Percentiles rank a stretch among this genome's conserved stretches.
These are phyloP conservation scores for Antennarius maculatus DNA, from an alignment of 2,797 vertebrate species.

Conservation along the genomic window DNA sequence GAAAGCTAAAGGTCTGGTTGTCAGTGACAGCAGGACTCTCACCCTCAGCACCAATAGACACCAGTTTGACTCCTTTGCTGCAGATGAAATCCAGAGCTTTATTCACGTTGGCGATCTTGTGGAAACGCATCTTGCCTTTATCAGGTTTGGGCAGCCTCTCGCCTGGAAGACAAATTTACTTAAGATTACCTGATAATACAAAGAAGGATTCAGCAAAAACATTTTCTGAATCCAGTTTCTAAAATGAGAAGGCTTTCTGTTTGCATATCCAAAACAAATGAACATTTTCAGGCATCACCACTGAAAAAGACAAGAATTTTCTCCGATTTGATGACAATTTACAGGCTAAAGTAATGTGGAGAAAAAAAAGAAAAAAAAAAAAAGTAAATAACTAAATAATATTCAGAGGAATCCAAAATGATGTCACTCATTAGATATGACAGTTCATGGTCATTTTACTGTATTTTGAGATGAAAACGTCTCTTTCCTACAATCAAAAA, in stretches of 20 bases:
- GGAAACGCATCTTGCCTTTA: conserved; percentile 95
- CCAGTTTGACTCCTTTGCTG: conserved; percentile 93
- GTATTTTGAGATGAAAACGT: too few species aligned
- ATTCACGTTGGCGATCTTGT: conserved; percentile 94
- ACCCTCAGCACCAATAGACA: conserved; percentile 93
- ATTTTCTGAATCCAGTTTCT: background rate
- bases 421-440: too few species aligned
- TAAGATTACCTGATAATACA: background rate
- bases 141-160: conserved; percentile 92
- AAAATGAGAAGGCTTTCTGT: background rate
- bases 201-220: too few species aligned
- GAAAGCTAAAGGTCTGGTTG: background rate
- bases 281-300: too few species aligned
- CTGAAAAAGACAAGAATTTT: background rate
- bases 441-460: too few species aligned
- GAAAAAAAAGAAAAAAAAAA: background rate
- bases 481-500: too few species aligned
- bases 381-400: background rate
- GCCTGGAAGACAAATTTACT: conserved; percentile 66
- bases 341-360: too few species aligned
- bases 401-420: background rate
- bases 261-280: too few species aligned
- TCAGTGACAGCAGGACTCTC: conserved; percentile 21
- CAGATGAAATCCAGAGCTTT: conserved; percentile 93
- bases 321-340: background rate